These are phyloP conservation scores for Cavia porcellus DNA, from an alignment of 2,113 vertebrate species.

Conservation along the genomic window DNA sequence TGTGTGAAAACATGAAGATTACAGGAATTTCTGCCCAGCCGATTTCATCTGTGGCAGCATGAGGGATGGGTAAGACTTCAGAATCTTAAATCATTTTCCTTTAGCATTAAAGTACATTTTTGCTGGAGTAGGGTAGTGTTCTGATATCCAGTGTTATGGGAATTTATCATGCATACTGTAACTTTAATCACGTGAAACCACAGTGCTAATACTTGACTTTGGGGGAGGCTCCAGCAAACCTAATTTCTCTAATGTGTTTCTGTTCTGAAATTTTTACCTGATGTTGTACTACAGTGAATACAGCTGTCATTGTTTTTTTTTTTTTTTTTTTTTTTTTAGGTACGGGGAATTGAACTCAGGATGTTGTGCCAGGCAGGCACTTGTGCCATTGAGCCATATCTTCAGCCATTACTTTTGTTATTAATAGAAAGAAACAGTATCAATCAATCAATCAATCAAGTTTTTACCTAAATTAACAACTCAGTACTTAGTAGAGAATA, in stretches of 20 bases:
- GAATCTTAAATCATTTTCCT: neutral
- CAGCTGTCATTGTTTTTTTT: neutral
- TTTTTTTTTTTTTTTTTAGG: too few species aligned
- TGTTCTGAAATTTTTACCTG: neutral
- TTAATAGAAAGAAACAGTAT: neutral
- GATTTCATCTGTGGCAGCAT: neutral
- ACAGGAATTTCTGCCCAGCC: neutral
- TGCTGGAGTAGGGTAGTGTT: neutral
- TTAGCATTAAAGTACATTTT: neutral
- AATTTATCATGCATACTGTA: neutral
- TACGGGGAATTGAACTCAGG: too few species aligned
- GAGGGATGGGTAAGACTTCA: neutral
- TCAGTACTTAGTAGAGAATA: neutral
- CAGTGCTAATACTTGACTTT: neutral
- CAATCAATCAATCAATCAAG: neutral
- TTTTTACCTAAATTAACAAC: constrained; percentile 3
- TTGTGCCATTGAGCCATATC: too few species aligned
- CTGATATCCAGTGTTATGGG: neutral
- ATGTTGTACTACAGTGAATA: neutral
- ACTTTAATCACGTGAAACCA: neutral
- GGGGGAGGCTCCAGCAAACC: neutral
- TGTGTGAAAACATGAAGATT: neutral
- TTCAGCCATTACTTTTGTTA: neutral
- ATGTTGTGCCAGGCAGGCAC: too few species aligned
- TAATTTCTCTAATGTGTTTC: neutral